Evolutionary conservation across 2,888 invertebrate genomes (phyloP), one percentile per base, ranked within the genome.

Genomic region (Dermolepida albohirtum): DNA sequence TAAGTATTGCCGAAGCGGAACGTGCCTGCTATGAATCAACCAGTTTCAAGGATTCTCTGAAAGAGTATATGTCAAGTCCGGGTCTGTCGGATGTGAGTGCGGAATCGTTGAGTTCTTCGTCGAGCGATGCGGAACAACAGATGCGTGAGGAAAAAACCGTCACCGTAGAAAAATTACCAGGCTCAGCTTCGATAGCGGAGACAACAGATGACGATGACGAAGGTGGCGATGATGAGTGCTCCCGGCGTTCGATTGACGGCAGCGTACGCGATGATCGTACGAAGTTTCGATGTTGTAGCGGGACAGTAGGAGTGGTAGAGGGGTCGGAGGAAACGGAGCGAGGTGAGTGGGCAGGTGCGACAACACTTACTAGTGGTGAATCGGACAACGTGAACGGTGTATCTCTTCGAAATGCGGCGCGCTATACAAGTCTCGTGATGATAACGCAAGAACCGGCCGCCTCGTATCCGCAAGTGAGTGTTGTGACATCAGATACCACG

Each of bases 381-480:
- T 80, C 78, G 81, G 81, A 78, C 82, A 79, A 34, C 34, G 71
- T 69, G 64, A 44, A 41, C 64, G 43, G 34, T 57, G 71, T 67
- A 77, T 80, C 44, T 59, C 47, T 22, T 29, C 59, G 59, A 34
- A 62, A 80, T 78, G 87, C 86, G 73, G 89, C 90, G 84, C 91
- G 92, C 82, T 94, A 93, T 83, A 92, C 92, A 79, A 94, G 94
- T 87, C 89, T 94, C 87, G 92, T 94, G 84, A 93, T 94, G 93
- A 94, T 94, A 85, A 94, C 93, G 79, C 93, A 92, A 86, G 90
- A 92, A 83, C 74, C 86, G 81, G 44, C 47, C 47, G 34, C 59
- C 40, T 44, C 66, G 71, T 84, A 83, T 75, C 85, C 86, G 72
- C 86, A 86, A 82, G 92, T 92, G 78, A 92, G 89, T 84, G 90